Evolutionary conservation across 2,113 vertebrate species (phyloP), one percentile per base, ranked within the genome.

Genomic region (Corythornis vintsioides): DNA sequence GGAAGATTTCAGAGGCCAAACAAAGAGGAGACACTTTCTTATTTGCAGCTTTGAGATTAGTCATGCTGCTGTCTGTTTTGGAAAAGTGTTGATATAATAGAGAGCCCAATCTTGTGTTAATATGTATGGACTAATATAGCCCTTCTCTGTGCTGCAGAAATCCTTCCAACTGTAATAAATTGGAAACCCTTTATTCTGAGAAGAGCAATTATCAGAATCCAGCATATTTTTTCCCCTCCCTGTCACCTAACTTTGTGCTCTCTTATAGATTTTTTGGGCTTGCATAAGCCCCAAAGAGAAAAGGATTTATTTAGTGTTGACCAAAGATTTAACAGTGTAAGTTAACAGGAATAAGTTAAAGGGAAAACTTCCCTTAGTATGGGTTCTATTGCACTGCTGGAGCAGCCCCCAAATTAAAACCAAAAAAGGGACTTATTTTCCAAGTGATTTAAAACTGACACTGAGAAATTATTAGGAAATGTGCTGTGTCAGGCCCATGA

Each of bases 11-110:
- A 89, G 71, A 92, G 40, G 64, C 64, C 74, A 92, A 92, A 94
- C 43, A 77, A 91, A 92, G 38, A 86, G 45, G 40, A 88, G 40
- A 64, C 2, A 7, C n/a, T 95, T 94, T 83, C 50, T 86, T 85
- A 94, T 95, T 86, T 74, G 38, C 78, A 86, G 89, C 89, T 93
- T 89, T 91, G 89, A 93, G 91, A 91, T 96, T 96, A 96, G 94
- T 96, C 92, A 94, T 64, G 82, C 94, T 93, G 82, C 92, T 83
- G 85, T 73, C 91, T 96, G 94, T 92, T 96, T 94, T 66, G 69
- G 92, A 70, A 60, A 82, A 95, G 40, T 38, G 60, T 85, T 91
- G 92, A 80, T 95, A 89, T 86, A 95, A 94, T 80, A 94, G 77
- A 93, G 28, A 94, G 29, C n/a, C 79, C 91, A 92, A 93, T 95